Evolutionary conservation across 2,888 invertebrate species (phyloP).

Genomic region (Azorinus chamasolen): DNA sequence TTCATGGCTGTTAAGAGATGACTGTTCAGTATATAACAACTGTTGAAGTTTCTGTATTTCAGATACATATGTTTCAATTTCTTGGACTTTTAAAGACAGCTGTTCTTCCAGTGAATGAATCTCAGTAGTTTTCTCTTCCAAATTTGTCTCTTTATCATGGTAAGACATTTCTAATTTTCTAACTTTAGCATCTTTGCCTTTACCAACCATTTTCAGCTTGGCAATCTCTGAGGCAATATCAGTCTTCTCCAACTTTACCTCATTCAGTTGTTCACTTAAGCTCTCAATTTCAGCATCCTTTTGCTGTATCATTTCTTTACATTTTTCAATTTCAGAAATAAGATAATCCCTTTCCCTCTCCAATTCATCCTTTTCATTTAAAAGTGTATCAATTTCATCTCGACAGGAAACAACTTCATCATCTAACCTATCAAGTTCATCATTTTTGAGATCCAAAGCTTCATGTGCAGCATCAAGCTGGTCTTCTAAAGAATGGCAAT

Average conservation of each 20-base stretch:
- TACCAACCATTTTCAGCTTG: conserved; percentile 62
- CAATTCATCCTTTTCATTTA: conserved; percentile 13
- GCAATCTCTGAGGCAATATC: conserved; percentile 53
- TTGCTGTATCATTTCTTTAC: conserved; percentile 40
- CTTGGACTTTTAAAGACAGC: background rate
- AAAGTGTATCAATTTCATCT: conserved; percentile 43
- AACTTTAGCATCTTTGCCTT: conserved; percentile 70
- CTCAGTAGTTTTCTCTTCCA: conserved; percentile 39
- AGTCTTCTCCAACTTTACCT: conserved; percentile 49
- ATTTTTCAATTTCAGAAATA: conserved; percentile 47
- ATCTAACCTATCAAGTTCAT: conserved; percentile 55
- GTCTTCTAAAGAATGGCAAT: conserved; percentile 56
- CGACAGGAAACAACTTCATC: conserved; percentile 51
- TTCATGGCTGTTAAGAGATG: too few species aligned
- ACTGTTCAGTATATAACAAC: background rate
- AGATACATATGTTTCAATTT: conserved; percentile 11
- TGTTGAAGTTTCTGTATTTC: conserved; percentile 3
- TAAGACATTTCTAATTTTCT: conserved; percentile 66
- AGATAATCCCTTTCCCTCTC: conserved; percentile 56
- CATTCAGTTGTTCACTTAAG: conserved; percentile 53
- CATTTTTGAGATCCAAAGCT: conserved; percentile 57
- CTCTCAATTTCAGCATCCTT: conserved; percentile 51
- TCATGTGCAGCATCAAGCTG: conserved; percentile 58
- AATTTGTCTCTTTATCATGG: conserved; percentile 30
- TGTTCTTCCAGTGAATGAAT: conserved; percentile 25